Percentiles rank a stretch among this genome's conserved stretches.
Evolutionary conservation across 2,113 vertebrate species (phyloP).

Genomic region (Microcebus jonahi): DNA sequence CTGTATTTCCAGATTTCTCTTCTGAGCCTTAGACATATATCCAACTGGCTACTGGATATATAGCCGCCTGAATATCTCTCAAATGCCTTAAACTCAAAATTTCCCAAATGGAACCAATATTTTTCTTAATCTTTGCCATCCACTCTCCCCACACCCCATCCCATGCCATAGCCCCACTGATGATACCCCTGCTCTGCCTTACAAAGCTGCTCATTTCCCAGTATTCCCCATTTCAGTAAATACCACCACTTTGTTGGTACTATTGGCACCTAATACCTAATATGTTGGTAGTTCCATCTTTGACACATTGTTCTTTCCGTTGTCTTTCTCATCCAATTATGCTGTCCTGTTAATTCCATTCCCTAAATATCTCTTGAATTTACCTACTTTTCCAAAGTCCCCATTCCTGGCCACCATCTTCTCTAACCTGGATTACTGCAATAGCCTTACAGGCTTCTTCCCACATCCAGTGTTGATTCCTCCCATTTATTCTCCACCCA

Average conservation of each 20-base stretch:
- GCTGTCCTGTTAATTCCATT: background rate
- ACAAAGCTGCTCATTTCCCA: background rate
- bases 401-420: background rate
- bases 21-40: background rate
- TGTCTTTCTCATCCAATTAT: background rate
- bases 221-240: background rate
- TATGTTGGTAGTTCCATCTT: background rate
- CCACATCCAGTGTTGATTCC: background rate
- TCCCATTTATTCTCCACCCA: background rate
- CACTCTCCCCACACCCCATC: background rate
- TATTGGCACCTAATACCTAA: too few relatives aligned
- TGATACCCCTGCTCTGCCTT: background rate
- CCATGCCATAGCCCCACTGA: background rate
- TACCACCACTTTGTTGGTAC: background rate
- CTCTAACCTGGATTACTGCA: background rate
- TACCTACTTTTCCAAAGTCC: background rate
- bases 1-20: conserved; percentile 16
- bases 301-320: background rate
- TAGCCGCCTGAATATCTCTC: background rate
- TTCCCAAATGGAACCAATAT: background rate
- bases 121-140: background rate
- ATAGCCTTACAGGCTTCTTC: background rate
- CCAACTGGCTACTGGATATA: background rate
- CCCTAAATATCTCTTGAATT: background rate
- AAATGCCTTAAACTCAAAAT: background rate